Base-by-base conservation (phyloP, 2,113 vertebrate genomes). In the Seriola rivoliana region DNA sequence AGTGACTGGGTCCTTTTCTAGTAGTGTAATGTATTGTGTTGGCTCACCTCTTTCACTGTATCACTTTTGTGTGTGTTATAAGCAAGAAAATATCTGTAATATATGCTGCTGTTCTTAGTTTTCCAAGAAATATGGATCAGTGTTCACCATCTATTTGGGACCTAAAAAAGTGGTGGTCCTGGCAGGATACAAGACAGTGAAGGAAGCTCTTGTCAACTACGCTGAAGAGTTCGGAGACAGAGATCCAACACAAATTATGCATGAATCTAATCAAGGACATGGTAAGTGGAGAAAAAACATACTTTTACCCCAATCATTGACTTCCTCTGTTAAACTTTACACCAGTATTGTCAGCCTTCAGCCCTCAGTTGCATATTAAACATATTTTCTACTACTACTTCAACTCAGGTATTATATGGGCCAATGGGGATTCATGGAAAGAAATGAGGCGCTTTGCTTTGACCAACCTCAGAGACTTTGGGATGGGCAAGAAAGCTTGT, bases 401-500 rank as follows among this genome's bases (percentile, higher is more conserved):
- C 21, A 19, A 23, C 14, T 59, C 44, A 89, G 91, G 90, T 0
- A 36, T 90, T 50, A 0, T 77, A 1, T 90, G 84, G 81, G 36
- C 67, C 17, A 91, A 92, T 0, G 81, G 90, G 0, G 82, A 91
- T 0, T 71, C 68, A 0, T 93, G 88, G 92, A 92, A 58, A 57
- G 90, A 93, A n/a, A 88, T 93, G 85, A 72, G 89, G 0, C 69
- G 81, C 42, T 92, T 93, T 17, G 32, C 76, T 12, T 12, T 93
- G 78, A 84, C 21, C 0, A 93, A 89, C 48, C 84, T 93, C 14
- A 78, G 48, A 71, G 86, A 93, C 40, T 92, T 87, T 65, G 90
- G 92, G 32, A 93, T 93, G 91, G 92, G 92, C 0, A 92, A 87
- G 58, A 91, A 62, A 46, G 81, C n/a, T 0, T 55, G 55, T 7